phyloP scores from a whole-genome alignment of 2,113 vertebrate genomes.

The Halichoerus grypus region DNA sequence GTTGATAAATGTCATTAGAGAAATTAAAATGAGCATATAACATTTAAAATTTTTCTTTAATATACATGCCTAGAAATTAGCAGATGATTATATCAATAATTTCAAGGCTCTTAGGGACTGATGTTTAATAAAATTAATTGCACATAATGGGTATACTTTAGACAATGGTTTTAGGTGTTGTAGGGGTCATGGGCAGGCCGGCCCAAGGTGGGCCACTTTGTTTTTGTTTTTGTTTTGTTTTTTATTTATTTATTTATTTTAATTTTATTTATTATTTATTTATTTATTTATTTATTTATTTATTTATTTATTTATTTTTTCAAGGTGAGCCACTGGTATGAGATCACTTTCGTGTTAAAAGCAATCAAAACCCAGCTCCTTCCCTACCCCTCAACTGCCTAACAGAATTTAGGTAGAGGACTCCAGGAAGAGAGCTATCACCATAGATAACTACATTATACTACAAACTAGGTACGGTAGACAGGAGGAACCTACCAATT shows the following conservation, averaged over 20 bases:
- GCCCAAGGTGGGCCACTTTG: not conserved
- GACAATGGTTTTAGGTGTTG: not conserved
- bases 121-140: not conserved
- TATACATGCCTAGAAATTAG: slow-evolving; percentile 13
- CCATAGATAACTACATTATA: not conserved
- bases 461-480: not conserved
- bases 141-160: not conserved
- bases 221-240: too few species aligned
- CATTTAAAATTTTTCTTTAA: slow-evolving; percentile 46
- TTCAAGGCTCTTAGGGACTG: not conserved
- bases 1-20: slow-evolving; percentile 34
- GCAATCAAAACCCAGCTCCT: not conserved
- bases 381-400: not conserved
- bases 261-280: too few species aligned
- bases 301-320: too few species aligned
- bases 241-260: too few species aligned
- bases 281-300: too few species aligned
- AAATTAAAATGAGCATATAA: slow-evolving; percentile 46
- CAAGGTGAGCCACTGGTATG: not conserved
- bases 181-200: not conserved
- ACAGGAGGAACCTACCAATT: not conserved
- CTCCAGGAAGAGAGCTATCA: not conserved
- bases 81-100: not conserved
- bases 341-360: not conserved
- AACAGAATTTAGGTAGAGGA: not conserved